Evolutionary conservation across 2,113 vertebrate species (phyloP).

Genomic region (Dromiciops gliroides): DNA sequence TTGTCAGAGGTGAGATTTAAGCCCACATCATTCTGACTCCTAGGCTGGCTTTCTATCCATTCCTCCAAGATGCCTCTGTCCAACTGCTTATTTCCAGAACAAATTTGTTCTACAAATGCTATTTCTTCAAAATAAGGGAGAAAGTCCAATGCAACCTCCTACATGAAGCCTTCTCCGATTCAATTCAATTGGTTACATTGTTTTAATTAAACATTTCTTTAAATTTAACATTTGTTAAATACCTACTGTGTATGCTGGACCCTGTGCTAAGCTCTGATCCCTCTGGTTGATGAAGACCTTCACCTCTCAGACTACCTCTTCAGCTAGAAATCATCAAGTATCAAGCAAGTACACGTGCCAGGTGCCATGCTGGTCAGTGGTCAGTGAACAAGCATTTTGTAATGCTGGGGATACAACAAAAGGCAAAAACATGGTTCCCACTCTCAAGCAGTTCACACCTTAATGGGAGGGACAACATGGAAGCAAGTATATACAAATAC

Average conservation of each 20-base stretch:
- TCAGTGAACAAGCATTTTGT: not conserved
- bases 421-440: not conserved
- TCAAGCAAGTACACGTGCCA: not conserved
- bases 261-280: not conserved
- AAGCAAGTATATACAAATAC: not conserved
- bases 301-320: not conserved
- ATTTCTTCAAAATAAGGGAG: not conserved
- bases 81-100: not conserved
- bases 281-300: not conserved
- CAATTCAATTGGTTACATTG: not conserved
- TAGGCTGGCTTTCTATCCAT: not conserved
- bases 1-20: not conserved
- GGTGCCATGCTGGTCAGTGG: not conserved
- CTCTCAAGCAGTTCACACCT: not conserved
- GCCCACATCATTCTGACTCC: not conserved
- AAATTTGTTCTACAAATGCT: not conserved
- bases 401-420: not conserved
- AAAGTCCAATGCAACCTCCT: not conserved
- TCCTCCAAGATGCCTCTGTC: not conserved
- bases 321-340: not conserved
- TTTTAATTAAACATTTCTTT: too few relatives aligned
- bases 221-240: not conserved
- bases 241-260: not conserved
- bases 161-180: not conserved
- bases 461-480: not conserved